Evolutionary conservation across 2,888 invertebrate species (phyloP), one percentile per base, ranked within the genome.

Genomic region (Leucania comma): DNA sequence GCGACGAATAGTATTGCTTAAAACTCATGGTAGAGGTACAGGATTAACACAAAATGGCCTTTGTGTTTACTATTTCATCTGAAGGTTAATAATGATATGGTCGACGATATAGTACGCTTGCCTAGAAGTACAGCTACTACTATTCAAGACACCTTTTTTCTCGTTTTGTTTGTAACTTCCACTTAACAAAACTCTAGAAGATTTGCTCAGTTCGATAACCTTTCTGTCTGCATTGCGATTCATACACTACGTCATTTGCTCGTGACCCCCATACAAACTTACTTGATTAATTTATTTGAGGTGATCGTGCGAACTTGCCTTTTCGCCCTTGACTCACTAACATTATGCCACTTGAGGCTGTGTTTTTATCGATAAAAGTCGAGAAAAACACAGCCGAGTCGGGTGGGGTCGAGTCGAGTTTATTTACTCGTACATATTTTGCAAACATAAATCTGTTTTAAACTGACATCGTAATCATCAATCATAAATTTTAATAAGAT

Each of bases 291-390:
- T 46, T n/a, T 48, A 9, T n/a, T 48, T 48, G 57, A 48, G 58
- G 24, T 22, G 20, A 26, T 38, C 46, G 46, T 70, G 73, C 48
- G 26, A 53, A 65, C 38, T 46, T 22, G 46, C n/a, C 48, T 24
- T 29, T 8, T 35, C 12, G 51, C 26, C 75, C 76, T 75, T 80
- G 81, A 64, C 75, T 56, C 17, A 48, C 32, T 77, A 24, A 67
- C 75, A 74, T 77, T 76, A 59, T 17, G 1, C 24, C 3, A 38
- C 14, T 32, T 22, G 46, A 54, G 35, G 20, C 22, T 26, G 5
- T 22, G 2, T 46, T 51, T 8, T 63, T 53, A 72, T 26, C 14
- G 26, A 42, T 9, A 59, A 14, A 67, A n/a, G n/a, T n/a, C n/a
- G n/a, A n/a, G n/a, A n/a, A n/a, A n/a, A n/a, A n/a, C n/a, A n/a